Base-by-base conservation (phyloP, 1,140 invertebrate species). In the Himalopsyche phryganea region DNA sequence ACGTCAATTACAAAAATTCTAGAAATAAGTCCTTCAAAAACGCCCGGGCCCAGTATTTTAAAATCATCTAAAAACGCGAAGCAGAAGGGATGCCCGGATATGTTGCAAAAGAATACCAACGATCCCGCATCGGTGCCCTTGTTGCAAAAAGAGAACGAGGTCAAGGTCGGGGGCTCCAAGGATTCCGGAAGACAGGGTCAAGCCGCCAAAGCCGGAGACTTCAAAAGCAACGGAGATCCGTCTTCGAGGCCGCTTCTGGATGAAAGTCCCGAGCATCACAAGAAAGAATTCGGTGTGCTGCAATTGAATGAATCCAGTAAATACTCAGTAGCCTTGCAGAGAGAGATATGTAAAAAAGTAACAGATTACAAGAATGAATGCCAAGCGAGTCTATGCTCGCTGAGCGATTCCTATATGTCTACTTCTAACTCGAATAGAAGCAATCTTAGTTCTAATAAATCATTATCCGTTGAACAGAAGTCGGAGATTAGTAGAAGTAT, bases 101-200 rank as follows among this genome's bases (percentile, higher is more conserved):
- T 72, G 5, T 28, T 28, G 23, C 23, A 28, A 9, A 69, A 68
- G 32, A 66, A 71, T 19, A 74, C 75, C 58, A 73, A 77, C 50
- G 75, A 77, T 51, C 69, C 69, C 23, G 74, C 73, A 20, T 68
- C 71, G 28, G 74, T 77, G 66, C 75, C 76, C 3, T 65, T 78
- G 15, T 65, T 78, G 18, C 68, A 73, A 62, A 72, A 69, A 19
- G 69, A 71, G 36, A 69, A 68, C 58, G 68, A 73, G n/a, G 33
- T 32, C 23, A 28, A n/a, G n/a, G n/a, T 36, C 11, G 13, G 35
- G 23, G 19, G 10, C 15, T 20, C 33, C n/a, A 9, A 17, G 19
- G 49, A 51, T 23, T 6, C 38, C 0, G 42, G n/a, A 35, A 35
- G 40, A 17, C 46, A 54, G 13, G 40, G 28, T 18, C 49, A 48